phyloP scores from a whole-genome alignment of 2,888 invertebrate species.

The Caenorhabditis drosophilae region DNA sequence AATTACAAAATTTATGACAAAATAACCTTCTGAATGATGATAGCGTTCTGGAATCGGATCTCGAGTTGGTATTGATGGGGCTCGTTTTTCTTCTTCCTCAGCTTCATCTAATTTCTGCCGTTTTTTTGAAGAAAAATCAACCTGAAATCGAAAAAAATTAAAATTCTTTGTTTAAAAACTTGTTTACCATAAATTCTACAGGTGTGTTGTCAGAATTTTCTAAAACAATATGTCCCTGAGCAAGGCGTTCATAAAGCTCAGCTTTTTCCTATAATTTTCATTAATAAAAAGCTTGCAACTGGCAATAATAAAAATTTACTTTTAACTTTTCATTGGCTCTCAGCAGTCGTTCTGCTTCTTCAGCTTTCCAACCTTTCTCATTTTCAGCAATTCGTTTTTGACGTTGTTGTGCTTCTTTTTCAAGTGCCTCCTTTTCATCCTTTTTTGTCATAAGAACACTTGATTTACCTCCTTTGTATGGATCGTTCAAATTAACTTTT shows the following conservation, averaged over 20 bases:
- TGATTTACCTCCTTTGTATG: slow-evolving; percentile 16
- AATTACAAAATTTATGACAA: neutral
- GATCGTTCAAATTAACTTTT: slow-evolving; percentile 1
- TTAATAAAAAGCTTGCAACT: too few relatives aligned
- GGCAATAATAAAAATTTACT: too few relatives aligned
- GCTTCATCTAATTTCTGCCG: slow-evolving; percentile 40
- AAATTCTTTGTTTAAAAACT: neutral
- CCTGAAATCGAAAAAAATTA: slow-evolving; percentile 4
- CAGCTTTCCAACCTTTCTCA: slow-evolving; percentile 37
- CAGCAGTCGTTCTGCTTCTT: slow-evolving; percentile 44
- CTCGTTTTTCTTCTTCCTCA: slow-evolving; percentile 14
- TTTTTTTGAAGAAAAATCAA: slow-evolving; percentile 56
- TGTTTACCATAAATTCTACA: slow-evolving; percentile 54
- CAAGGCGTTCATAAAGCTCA: slow-evolving; percentile 46
- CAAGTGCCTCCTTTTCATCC: slow-evolving; percentile 37
- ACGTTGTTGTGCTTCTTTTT: slow-evolving; percentile 18
- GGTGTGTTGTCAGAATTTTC: slow-evolving; percentile 44
- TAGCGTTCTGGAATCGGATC: slow-evolving; percentile 51
- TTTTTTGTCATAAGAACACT: slow-evolving; percentile 33
- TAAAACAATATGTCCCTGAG: slow-evolving; percentile 39
- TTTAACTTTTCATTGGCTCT: slow-evolving; percentile 10
- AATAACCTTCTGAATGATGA: slow-evolving; percentile 47
- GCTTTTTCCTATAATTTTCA: slow-evolving; percentile 60
- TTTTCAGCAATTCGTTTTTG: slow-evolving; percentile 35
- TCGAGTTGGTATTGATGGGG: slow-evolving; percentile 9